These are phyloP conservation scores for Coendou prehensilis DNA, from an alignment of 2,797 vertebrate genomes.

Conservation along the genomic window DNA sequence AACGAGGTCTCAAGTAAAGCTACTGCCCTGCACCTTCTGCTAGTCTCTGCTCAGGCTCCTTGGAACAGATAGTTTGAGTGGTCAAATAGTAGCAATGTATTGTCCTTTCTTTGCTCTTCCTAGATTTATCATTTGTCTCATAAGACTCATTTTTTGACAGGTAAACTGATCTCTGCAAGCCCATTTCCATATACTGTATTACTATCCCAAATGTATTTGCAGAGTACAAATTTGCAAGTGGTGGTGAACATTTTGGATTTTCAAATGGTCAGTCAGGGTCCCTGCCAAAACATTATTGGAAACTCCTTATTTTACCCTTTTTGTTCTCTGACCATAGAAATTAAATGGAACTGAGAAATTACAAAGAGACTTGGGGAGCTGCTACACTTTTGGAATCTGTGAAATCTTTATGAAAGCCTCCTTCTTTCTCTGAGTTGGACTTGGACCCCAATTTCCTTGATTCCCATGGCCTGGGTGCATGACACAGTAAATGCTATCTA, in stretches of 20 bases:
- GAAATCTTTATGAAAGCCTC: slow-evolving; percentile 9
- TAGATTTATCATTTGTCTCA: slow-evolving; percentile 13
- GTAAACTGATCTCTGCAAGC: slow-evolving; percentile 2
- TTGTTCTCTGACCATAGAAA: neutral
- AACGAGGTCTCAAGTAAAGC: neutral
- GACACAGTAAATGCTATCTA: neutral
- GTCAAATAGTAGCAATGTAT: neutral
- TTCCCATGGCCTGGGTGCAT: neutral
- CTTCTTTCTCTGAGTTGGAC: neutral
- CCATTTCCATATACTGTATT: neutral
- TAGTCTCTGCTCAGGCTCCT: neutral
- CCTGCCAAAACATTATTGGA: neutral
- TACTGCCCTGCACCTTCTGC: neutral
- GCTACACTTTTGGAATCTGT: neutral
- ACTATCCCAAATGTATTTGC: neutral
- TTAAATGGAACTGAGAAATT: neutral
- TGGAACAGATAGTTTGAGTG: neutral
- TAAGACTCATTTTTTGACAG: slow-evolving; percentile 23
- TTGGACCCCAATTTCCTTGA: slow-evolving; percentile 21
- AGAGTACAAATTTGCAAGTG: neutral
- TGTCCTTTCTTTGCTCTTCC: neutral
- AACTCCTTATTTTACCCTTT: neutral
- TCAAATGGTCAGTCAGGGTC: slow-evolving; percentile 5
- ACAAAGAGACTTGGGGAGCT: neutral
- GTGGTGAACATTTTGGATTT: neutral